Evolutionary conservation across 2,888 invertebrate genomes (phyloP).

Genomic region (Lampropteryx suffumata): DNA sequence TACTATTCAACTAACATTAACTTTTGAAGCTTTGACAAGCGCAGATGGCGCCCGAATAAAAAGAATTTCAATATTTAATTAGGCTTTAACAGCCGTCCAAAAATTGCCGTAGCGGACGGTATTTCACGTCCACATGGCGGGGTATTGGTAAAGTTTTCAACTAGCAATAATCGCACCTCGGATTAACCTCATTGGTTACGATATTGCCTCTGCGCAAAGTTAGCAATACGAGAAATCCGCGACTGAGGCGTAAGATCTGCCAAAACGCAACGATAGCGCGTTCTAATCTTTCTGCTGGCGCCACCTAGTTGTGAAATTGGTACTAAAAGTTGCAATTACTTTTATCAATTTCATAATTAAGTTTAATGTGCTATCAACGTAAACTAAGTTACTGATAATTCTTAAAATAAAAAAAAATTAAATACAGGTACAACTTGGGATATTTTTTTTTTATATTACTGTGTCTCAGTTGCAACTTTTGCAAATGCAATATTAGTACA

Average conservation of each 20-base stretch:
- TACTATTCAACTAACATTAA: no score
- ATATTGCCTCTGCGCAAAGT: slow-evolving; percentile 96
- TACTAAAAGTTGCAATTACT: neutral
- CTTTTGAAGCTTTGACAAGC: no score
- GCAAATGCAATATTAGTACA: no score
- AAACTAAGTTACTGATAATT: no score
- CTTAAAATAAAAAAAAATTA: no score
- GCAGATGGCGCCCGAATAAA: no score
- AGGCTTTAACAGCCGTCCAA: slow-evolving; percentile 85
- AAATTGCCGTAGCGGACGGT: slow-evolving; percentile 92
- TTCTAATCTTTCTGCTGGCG: slow-evolving; percentile 13
- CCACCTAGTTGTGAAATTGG: slow-evolving; percentile 13
- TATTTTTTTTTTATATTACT: no score
- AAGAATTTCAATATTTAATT: slow-evolving; percentile 12
- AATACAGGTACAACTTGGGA: no score
- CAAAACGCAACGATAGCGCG: slow-evolving; percentile 14
- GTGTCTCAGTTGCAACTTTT: no score
- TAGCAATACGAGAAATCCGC: slow-evolving; percentile 49
- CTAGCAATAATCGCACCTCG: slow-evolving; percentile 96
- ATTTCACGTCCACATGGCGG: slow-evolving; percentile 94
- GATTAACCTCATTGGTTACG: slow-evolving; percentile 95
- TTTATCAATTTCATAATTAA: no score
- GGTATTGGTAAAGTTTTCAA: slow-evolving; percentile 97
- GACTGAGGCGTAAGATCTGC: no score
- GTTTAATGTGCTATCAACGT: no score